Conservation (phyloP, 2,113 vertebrate species). For the Phyllostomus discolor region DNA sequence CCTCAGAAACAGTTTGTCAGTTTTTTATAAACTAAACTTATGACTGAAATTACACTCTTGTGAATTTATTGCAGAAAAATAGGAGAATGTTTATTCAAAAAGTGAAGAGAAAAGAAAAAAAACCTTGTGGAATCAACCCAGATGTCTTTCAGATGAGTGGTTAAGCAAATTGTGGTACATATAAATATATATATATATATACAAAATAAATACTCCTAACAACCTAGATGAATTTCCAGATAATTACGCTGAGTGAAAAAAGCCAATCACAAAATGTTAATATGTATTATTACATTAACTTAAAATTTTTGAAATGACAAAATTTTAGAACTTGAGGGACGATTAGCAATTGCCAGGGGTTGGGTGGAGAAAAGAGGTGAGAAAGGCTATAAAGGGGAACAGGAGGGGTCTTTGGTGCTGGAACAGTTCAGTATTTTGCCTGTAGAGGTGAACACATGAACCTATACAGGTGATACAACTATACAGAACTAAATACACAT, state of each 20-base stretch:
- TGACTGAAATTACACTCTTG: neutral
- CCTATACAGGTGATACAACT: neutral
- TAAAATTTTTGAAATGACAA: neutral
- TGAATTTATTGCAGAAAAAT: neutral
- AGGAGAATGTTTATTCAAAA: neutral
- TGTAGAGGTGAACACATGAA: neutral
- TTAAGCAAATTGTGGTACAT: neutral
- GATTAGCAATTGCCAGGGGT: neutral
- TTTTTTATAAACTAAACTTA: neutral
- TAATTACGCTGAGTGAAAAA: neutral
- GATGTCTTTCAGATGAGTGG: neutral
- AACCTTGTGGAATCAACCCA: neutral
- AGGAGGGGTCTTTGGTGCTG: neutral
- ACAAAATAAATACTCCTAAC: neutral
- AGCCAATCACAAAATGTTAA: neutral
- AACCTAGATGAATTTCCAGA: neutral
- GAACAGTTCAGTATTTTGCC: neutral
- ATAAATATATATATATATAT: neutral
- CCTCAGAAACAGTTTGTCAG: neutral
- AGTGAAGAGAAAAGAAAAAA: neutral
- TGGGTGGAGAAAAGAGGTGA: neutral
- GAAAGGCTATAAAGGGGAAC: neutral
- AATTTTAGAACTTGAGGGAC: neutral
- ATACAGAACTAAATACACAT: neutral
- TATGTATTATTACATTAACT: neutral